Evolutionary conservation across 2,113 vertebrate species (phyloP), one percentile per base, ranked within the genome.

Genomic region (Galbula dea): DNA sequence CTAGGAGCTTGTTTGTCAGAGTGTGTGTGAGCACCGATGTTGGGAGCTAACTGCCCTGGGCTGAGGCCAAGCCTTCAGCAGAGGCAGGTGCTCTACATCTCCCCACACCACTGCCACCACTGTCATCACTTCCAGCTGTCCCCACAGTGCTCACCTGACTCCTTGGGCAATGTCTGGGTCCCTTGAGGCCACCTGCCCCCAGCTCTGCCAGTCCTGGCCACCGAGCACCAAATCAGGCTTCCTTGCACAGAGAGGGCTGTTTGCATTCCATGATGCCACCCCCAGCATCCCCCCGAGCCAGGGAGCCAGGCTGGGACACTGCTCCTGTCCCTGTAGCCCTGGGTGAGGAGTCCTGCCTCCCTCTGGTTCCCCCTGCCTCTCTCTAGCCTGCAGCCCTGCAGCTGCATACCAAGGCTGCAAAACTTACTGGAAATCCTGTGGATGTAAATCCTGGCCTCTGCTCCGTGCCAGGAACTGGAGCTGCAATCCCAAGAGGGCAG

Each of bases 391-490:
- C 78, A n/a, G 84, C 83, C 37, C 72, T 2, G 67, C 91, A 63
- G 89, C 80, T 7, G 65, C 90, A 76, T 90, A 68, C 83, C 81
- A 55, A 66, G 46, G 11, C 88, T 89, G 89, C 92, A 86, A 96
- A 96, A 96, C 92, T 96, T 94, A 89, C 93, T 95, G 95, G 93
- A 95, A 95, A 96, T 82, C 90, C 94, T 87, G 77, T 54, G 26
- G 94, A 90, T 73, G 87, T 79, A 87, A 93, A 93, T 92, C 89
- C 85, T 7, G 73, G 58, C 92, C 46, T 93, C 54, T 16, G 12
- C 0, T 26, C 84, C 15, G 55, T 95, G 96, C 96, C 96, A 97
- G 90, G 95, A 97, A 94, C 91, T 91, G 1, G 58, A 86, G 90
- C 86, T 89, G 88, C 91, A 90, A 34, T 96, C 95, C 95, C 95